phyloP scores from a whole-genome alignment of 2,888 invertebrate genomes.

The Caenorhabditis sulstoni region DNA sequence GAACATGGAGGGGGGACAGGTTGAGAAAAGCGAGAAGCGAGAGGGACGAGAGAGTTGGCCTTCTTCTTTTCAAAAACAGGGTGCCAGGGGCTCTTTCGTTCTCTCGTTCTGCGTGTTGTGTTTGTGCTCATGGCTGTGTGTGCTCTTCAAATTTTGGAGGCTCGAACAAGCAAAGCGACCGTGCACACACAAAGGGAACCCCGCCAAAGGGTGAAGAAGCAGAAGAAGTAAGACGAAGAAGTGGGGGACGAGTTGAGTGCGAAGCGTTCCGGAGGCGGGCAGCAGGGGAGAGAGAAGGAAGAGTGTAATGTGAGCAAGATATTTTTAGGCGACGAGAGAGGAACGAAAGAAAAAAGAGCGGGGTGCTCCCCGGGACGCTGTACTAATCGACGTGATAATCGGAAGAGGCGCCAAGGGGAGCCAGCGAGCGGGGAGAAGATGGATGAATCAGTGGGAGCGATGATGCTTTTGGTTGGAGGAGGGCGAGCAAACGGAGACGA shows the following conservation, averaged over 20 bases:
- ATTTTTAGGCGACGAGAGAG: constrained; percentile 7
- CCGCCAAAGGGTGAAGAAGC: not conserved
- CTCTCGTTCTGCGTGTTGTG: not conserved
- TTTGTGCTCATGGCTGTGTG: constrained; percentile 4
- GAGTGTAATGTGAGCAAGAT: constrained; percentile 18
- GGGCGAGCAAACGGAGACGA: not conserved
- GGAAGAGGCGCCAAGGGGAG: not conserved
- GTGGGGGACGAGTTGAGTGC: constrained; percentile 4
- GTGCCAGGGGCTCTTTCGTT: constrained; percentile 4
- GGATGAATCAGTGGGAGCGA: not conserved
- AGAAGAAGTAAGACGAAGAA: constrained; percentile 8
- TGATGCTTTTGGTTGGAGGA: not conserved
- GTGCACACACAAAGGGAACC: constrained; percentile 6
- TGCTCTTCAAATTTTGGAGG: constrained; percentile 48
- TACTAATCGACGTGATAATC: constrained; percentile 22
- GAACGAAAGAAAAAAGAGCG: constrained; percentile 16
- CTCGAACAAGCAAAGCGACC: constrained; percentile 34
- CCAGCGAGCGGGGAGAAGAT: not conserved
- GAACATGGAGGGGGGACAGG: not conserved
- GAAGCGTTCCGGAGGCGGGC: constrained; percentile 6
- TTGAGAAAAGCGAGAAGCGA: no score
- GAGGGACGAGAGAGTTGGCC: constrained; percentile 7
- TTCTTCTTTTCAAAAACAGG: constrained; percentile 9
- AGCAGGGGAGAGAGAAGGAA: not conserved
- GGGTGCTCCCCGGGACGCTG: not conserved